phyloP scores from a whole-genome alignment of 1,140 invertebrate genomes.

The Heliconius congener region DNA sequence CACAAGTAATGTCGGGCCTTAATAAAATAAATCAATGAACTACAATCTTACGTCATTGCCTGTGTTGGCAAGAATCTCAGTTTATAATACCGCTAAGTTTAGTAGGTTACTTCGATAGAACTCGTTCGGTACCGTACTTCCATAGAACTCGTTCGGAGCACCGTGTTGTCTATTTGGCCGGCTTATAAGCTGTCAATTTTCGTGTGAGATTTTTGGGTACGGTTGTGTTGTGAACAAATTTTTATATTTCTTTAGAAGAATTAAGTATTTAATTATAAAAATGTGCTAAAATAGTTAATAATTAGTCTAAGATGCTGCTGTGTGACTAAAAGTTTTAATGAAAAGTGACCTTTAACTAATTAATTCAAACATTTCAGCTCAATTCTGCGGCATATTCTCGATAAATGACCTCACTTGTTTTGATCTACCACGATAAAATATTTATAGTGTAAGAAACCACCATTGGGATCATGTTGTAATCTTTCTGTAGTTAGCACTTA shows the following conservation, averaged over 20 bases:
- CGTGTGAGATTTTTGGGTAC: constrained; percentile 51
- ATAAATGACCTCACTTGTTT: constrained; percentile 45
- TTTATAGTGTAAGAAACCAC: constrained; percentile 26
- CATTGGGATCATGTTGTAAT: constrained; percentile 18
- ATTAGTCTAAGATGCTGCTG: constrained; percentile 49
- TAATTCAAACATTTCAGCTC: constrained; percentile 8
- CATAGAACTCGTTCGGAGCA: constrained; percentile 12
- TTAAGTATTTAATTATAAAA: constrained; percentile 19
- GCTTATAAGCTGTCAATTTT: constrained; percentile 52
- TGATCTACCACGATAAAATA: constrained; percentile 35
- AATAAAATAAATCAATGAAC: constrained; percentile 38
- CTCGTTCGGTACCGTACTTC: constrained; percentile 19
- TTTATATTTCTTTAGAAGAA: constrained; percentile 20
- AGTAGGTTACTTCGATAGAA: constrained; percentile 33
- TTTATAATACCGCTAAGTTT: constrained; percentile 46
- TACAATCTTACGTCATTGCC: constrained; percentile 59
- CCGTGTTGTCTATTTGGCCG: constrained; percentile 34
- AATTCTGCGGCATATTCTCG: constrained; percentile 16
- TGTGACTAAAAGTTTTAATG: constrained; percentile 26
- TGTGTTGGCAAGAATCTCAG: constrained; percentile 58
- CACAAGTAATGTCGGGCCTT: background rate
- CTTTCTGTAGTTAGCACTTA: background rate
- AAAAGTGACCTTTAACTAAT: constrained; percentile 15
- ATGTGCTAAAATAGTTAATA: constrained; percentile 23
- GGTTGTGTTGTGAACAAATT: constrained; percentile 42